Conservation (phyloP, 2,797 vertebrate species). For the Coranthus polyacanthus region DNA sequence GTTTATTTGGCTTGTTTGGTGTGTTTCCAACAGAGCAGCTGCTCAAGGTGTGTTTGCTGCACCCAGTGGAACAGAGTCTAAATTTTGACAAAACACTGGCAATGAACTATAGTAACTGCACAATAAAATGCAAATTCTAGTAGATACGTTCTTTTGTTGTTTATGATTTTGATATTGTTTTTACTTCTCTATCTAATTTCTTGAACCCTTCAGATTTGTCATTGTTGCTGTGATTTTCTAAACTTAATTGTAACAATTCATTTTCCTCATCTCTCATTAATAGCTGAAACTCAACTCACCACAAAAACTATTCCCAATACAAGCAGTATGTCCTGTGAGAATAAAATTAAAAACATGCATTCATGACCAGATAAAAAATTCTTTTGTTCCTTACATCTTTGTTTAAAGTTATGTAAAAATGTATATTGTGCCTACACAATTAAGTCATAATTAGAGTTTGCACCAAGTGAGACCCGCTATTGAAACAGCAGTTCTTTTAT, state of each 20-base stretch:
- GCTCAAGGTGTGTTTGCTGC: no score
- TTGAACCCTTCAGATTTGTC: background rate
- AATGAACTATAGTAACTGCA: no score
- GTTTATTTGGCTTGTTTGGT: no score
- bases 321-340: background rate
- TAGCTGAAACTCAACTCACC: background rate
- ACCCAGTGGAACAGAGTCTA: no score
- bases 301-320: background rate
- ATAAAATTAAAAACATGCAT: background rate
- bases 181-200: background rate
- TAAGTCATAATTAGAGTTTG: background rate
- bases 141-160: background rate
- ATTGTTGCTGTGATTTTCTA: background rate
- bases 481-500: slow-evolving; percentile 12
- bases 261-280: no score
- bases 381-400: background rate
- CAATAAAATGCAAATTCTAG: no score
- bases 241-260: no score
- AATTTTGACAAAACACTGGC: no score
- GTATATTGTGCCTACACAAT: background rate
- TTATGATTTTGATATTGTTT: no score
- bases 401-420: slow-evolving; percentile 1
- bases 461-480: background rate
- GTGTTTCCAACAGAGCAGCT: no score
- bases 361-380: background rate